These are phyloP conservation scores for Andrena flavipes DNA, from an alignment of 2,888 invertebrate genomes.

Conservation along the genomic window DNA sequence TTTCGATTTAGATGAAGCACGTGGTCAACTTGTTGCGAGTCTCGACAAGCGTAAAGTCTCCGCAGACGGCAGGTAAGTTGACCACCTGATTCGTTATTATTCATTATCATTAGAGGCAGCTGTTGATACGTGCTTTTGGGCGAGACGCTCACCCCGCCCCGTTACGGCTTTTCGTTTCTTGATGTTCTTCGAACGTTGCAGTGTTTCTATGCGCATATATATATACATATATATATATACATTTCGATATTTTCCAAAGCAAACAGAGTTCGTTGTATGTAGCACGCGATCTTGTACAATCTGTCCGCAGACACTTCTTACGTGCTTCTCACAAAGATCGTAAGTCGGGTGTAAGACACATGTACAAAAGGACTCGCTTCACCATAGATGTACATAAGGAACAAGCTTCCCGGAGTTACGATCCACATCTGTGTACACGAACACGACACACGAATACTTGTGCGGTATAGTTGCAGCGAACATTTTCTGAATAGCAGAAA, in stretches of 20 bases:
- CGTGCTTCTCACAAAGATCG: constrained; percentile 27
- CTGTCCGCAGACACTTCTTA: constrained; percentile 39
- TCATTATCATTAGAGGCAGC: constrained; percentile 65
- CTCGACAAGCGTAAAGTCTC: constrained; percentile 24
- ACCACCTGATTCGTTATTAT: constrained; percentile 56
- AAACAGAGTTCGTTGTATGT: constrained; percentile 53
- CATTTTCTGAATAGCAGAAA: constrained; percentile 18
- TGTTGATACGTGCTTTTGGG: constrained; percentile 71
- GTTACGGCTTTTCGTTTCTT: constrained; percentile 68
- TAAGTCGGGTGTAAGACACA: constrained; percentile 18
- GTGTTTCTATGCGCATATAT: constrained; percentile 63
- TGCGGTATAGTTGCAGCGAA: constrained; percentile 23
- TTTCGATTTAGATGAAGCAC: constrained; percentile 54
- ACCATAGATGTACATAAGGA: constrained; percentile 31
- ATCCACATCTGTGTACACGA: constrained; percentile 36
- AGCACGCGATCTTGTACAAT: constrained; percentile 40
- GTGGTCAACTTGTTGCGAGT: constrained; percentile 64
- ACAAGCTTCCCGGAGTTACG: constrained; percentile 9
- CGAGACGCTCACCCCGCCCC: constrained; percentile 57
- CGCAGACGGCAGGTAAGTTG: constrained; percentile 66
- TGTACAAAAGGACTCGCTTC: constrained; percentile 36
- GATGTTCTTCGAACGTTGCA: constrained; percentile 68
- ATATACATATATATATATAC: constrained; percentile 28
- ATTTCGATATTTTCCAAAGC: constrained; percentile 37
- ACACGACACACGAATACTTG: constrained; percentile 24